Evolutionary conservation across 2,113 vertebrate species (phyloP).

Genomic region (Myotis brandtii): DNA sequence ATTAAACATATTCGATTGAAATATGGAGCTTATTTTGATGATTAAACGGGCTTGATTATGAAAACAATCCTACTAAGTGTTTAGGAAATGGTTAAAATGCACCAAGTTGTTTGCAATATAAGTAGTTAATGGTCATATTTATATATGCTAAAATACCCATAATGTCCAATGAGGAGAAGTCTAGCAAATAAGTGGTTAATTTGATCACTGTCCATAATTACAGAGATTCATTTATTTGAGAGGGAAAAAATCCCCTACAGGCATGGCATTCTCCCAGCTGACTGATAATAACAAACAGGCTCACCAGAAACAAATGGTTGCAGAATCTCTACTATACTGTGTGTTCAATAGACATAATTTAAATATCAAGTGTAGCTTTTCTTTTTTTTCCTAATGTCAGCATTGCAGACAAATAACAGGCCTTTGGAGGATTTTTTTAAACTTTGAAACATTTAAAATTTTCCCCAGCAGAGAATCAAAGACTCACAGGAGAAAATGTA

Average conservation of each 20-base stretch:
- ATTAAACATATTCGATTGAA: background rate
- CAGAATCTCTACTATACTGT: conserved; percentile 12
- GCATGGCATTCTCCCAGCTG: background rate
- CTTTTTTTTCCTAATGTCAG: conserved; percentile 51
- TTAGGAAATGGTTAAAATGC: conserved; percentile 33
- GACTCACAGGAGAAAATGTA: conserved; percentile 66
- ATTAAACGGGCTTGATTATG: conserved; percentile 25
- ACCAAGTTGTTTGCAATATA: background rate
- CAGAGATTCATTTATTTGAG: conserved; percentile 29
- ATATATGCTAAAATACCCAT: background rate
- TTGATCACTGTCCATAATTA: background rate
- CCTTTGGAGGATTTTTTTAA: conserved; percentile 40
- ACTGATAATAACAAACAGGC: conserved; percentile 44
- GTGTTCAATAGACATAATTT: conserved; percentile 13
- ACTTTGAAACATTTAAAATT: conserved; percentile 64
- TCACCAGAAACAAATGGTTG: conserved; percentile 46
- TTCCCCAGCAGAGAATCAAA: conserved; percentile 58
- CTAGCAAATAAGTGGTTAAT: conserved; percentile 22
- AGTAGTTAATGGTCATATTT: background rate
- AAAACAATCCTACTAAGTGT: background rate
- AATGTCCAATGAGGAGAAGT: background rate
- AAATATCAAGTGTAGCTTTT: conserved; percentile 19
- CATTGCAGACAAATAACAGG: conserved; percentile 53
- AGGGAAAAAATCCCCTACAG: background rate
- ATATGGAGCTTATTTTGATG: background rate